Evolutionary conservation across 2,888 invertebrate species (phyloP).

Genomic region (Mycalesis mineus): DNA sequence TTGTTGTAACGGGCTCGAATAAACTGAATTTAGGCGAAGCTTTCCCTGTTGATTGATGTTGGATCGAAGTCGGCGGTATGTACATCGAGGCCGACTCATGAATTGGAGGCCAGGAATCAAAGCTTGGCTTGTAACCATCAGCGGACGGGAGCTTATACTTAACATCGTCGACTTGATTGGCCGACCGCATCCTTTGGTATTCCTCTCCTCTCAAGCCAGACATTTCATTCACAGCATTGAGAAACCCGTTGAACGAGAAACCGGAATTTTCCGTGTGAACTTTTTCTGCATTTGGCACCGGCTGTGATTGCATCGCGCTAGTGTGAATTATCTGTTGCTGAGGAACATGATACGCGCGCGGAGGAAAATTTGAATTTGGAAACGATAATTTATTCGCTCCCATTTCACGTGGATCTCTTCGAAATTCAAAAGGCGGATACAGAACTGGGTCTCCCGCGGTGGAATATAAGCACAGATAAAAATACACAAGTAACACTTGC

Average conservation of each 20-base stretch:
- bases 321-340: slow-evolving; percentile 29
- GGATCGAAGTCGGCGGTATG: slow-evolving; percentile 6
- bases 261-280: slow-evolving; percentile 30
- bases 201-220: slow-evolving; percentile 16
- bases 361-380: slow-evolving; percentile 26
- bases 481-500: slow-evolving; percentile 36
- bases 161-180: slow-evolving; percentile 6
- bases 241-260: slow-evolving; percentile 39
- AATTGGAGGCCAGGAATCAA: slow-evolving; percentile 18
- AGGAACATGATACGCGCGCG: slow-evolving; percentile 22
- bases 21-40: slow-evolving; percentile 37
- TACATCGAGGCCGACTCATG: slow-evolving; percentile 17
- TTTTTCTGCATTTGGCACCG: slow-evolving; percentile 27
- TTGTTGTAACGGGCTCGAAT: slow-evolving; percentile 49
- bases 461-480: slow-evolving; percentile 25
- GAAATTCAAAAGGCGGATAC: slow-evolving; percentile 46
- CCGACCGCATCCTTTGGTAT: slow-evolving; percentile 13
- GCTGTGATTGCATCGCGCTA: slow-evolving; percentile 23
- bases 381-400: slow-evolving; percentile 21
- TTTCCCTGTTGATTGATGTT: slow-evolving; percentile 9
- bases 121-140: slow-evolving; percentile 6
- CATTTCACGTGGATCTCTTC: slow-evolving; percentile 33
- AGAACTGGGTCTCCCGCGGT: slow-evolving; percentile 41
- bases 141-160: neutral
- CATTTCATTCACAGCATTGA: slow-evolving; percentile 42